These are phyloP conservation scores for Serrognathus titanus DNA, from an alignment of 2,888 invertebrate species.

Conservation along the genomic window DNA sequence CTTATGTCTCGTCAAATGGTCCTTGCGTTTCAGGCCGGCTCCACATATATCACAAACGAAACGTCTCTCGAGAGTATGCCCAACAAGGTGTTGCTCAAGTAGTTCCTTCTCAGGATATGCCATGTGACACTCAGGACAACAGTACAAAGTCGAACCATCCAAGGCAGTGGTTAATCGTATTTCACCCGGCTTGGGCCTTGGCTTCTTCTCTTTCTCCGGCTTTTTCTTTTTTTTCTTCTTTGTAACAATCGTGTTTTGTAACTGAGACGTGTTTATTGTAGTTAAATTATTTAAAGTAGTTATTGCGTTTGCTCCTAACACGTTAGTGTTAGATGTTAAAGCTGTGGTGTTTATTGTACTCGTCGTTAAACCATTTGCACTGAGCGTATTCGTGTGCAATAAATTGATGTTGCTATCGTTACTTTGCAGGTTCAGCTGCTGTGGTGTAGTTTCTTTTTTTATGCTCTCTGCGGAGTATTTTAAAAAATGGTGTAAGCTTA, in stretches of 20 bases:
- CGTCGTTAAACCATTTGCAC: constrained; percentile 44
- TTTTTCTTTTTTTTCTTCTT: constrained; percentile 83
- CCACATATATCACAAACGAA: constrained; percentile 89
- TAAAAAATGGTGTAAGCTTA: constrained; percentile 78
- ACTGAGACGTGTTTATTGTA: constrained; percentile 47
- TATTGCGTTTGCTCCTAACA: constrained; percentile 51
- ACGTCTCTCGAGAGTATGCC: constrained; percentile 79
- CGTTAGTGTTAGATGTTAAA: constrained; percentile 28
- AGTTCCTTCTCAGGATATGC: constrained; percentile 82
- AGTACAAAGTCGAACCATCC: constrained; percentile 81
- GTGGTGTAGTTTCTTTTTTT: constrained; percentile 66
- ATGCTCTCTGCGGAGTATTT: constrained; percentile 77
- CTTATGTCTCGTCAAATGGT: constrained; percentile 82
- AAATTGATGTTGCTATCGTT: constrained; percentile 39
- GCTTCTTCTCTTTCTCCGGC: constrained; percentile 73
- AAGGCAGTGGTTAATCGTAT: constrained; percentile 74
- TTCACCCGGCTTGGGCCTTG: constrained; percentile 80
- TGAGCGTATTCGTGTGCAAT: constrained; percentile 33
- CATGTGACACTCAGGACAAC: constrained; percentile 88
- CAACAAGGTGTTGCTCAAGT: constrained; percentile 80
- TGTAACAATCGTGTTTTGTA: constrained; percentile 43
- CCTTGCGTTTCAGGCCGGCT: constrained; percentile 81
- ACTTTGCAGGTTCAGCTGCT: constrained; percentile 31
- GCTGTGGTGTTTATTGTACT: constrained; percentile 23
- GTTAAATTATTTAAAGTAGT: constrained; percentile 51